Evolutionary conservation across 2,888 invertebrate genomes (phyloP).

Genomic region (Lagria hirta): DNA sequence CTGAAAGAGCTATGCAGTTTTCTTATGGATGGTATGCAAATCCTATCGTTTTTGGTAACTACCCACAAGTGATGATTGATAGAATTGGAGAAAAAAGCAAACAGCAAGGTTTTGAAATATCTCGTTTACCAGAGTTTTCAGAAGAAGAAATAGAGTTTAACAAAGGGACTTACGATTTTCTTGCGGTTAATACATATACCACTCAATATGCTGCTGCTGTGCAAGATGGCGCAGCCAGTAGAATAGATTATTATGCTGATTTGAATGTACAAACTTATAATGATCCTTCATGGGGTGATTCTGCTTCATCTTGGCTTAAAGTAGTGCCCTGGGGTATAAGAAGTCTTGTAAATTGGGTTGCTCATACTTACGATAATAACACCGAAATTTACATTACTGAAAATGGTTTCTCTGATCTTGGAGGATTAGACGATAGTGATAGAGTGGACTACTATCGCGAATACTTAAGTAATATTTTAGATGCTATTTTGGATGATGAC

Average conservation of each 20-base stretch:
- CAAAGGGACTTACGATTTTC: conserved; percentile 66
- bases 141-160: conserved; percentile 61
- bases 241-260: conserved; percentile 5
- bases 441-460: conserved; percentile 39
- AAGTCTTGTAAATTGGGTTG: conserved; percentile 32
- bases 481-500: conserved; percentile 47
- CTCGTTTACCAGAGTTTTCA: conserved; percentile 65
- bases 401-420: conserved; percentile 30
- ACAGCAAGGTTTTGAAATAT: conserved; percentile 53
- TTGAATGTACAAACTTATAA: conserved; percentile 2
- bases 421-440: conserved; percentile 27
- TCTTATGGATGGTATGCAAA: conserved; percentile 49
- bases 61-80: conserved; percentile 65
- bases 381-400: conserved; percentile 34
- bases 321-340: conserved; percentile 32
- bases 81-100: conserved; percentile 60
- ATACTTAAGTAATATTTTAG: conserved; percentile 54
- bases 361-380: conserved; percentile 29
- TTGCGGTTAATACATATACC: conserved; percentile 77
- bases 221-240: conserved; percentile 10
- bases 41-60: conserved; percentile 68
- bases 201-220: conserved; percentile 53
- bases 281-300: conserved; percentile 18
- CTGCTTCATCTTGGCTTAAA: conserved; percentile 10
- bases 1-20: conserved; percentile 58